These are phyloP conservation scores for Stenolophus ochropezus DNA, from an alignment of 2,888 invertebrate genomes.

Conservation along the genomic window DNA sequence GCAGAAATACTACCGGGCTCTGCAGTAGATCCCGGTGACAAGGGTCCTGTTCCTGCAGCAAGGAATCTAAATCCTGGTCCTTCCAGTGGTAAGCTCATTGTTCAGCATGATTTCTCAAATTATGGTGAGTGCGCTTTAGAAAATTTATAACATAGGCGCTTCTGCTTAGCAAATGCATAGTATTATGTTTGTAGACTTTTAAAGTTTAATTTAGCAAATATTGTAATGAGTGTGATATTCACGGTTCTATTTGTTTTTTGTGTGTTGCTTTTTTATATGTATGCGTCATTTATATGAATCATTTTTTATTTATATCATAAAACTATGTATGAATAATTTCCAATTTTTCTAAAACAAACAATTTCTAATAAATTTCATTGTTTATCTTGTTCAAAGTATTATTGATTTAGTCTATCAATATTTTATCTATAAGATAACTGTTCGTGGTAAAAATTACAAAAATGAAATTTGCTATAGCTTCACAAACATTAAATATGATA, in stretches of 20 bases:
- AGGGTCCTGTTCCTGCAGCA: not conserved
- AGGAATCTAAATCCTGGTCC: not conserved
- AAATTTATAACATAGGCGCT: not conserved
- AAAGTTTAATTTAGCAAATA: too few relatives aligned
- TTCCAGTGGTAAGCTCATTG: conserved; percentile 51
- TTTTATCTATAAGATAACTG: conserved; percentile 14
- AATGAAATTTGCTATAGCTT: not conserved
- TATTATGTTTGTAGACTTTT: not conserved
- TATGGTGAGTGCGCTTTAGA: conserved; percentile 39
- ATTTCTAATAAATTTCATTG: not conserved
- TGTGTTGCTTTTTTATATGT: not conserved
- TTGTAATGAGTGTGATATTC: too few relatives aligned
- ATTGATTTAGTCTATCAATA: conserved; percentile 8
- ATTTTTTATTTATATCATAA: not conserved
- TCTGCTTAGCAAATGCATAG: not conserved
- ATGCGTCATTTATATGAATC: not conserved
- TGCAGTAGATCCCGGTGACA: not conserved
- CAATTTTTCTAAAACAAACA: not conserved
- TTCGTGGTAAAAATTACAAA: conserved; percentile 12
- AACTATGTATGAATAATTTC: not conserved
- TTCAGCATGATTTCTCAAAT: conserved; percentile 55
- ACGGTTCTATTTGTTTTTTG: not conserved
- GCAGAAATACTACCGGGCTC: not conserved
- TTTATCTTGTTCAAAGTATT: not conserved
- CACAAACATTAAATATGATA: not conserved